Conservation (phyloP, 2,888 invertebrate species). For the Lasioglossum pauxillum region DNA sequence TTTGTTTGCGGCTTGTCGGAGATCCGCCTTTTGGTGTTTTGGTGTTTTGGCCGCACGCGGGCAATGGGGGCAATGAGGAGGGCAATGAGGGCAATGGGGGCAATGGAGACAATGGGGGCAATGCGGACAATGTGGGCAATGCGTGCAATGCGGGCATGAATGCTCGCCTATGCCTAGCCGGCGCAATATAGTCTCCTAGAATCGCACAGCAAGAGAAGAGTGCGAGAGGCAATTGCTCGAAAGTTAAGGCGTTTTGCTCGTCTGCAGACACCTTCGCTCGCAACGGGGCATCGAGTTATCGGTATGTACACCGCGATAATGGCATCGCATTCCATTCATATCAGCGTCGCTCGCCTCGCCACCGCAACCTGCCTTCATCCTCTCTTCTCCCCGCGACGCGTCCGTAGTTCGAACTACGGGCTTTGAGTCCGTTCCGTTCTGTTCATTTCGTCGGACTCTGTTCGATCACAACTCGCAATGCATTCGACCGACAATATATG, state of each 20-base stretch:
- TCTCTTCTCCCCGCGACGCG: conserved; percentile 27
- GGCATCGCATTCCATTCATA: conserved; percentile 82
- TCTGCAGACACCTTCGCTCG: conserved; percentile 44
- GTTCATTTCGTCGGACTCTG: conserved; percentile 25
- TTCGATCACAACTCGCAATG: conserved; percentile 7
- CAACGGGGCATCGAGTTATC: conserved; percentile 76
- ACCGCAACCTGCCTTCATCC: conserved; percentile 57
- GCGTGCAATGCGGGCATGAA: background rate
- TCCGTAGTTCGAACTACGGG: background rate
- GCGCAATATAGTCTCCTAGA: background rate
- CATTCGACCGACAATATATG: conserved; percentile 39
- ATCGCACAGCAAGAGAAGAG: background rate
- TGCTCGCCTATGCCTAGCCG: background rate
- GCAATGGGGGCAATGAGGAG: background rate
- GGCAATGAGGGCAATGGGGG: background rate
- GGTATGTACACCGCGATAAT: conserved; percentile 79
- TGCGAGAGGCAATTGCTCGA: conserved; percentile 40
- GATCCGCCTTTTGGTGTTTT: background rate
- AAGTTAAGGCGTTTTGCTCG: conserved; percentile 64
- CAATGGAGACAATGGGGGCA: background rate
- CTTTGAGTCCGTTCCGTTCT: background rate
- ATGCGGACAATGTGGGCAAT: no score
- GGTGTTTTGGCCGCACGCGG: background rate
- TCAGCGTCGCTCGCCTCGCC: conserved; percentile 76
- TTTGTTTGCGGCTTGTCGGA: no score